phyloP scores from a whole-genome alignment of 2,888 invertebrate species.

The Saturnia japonica region DNA sequence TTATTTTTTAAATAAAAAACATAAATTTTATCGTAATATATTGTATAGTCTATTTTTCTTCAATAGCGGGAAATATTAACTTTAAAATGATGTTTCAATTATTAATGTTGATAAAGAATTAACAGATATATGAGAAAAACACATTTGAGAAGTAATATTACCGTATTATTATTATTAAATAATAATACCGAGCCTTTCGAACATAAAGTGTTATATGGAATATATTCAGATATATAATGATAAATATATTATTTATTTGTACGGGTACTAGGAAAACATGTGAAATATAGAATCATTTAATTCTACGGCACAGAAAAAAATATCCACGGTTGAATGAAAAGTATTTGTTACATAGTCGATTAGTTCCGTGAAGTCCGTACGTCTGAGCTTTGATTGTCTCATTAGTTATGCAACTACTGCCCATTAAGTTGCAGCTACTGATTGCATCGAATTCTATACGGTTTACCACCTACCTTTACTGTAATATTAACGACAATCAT shows the following conservation, averaged over 20 bases:
- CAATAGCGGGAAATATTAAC: too few relatives aligned
- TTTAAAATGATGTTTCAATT: too few relatives aligned
- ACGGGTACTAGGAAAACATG: background rate
- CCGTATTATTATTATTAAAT: too few relatives aligned
- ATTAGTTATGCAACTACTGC: constrained; percentile 71
- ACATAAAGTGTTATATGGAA: background rate
- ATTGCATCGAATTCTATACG: constrained; percentile 65
- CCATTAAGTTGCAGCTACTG: constrained; percentile 59
- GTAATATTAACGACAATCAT: constrained; percentile 68
- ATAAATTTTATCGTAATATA: too few relatives aligned
- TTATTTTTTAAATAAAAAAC: background rate
- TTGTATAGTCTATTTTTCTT: too few relatives aligned
- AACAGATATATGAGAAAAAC: too few relatives aligned
- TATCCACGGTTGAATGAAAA: constrained; percentile 32
- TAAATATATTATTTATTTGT: background rate
- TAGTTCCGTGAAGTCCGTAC: constrained; percentile 54
- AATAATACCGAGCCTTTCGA: background rate
- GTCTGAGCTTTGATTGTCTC: constrained; percentile 52
- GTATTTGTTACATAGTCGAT: constrained; percentile 32
- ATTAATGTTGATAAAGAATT: too few relatives aligned
- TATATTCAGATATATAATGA: background rate
- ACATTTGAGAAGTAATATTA: background rate
- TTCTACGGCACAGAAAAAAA: background rate
- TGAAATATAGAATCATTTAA: background rate
- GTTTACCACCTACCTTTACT: constrained; percentile 58